Base-by-base conservation (phyloP, 2,888 invertebrate genomes). In the Dorcus parallelipipedus region DNA sequence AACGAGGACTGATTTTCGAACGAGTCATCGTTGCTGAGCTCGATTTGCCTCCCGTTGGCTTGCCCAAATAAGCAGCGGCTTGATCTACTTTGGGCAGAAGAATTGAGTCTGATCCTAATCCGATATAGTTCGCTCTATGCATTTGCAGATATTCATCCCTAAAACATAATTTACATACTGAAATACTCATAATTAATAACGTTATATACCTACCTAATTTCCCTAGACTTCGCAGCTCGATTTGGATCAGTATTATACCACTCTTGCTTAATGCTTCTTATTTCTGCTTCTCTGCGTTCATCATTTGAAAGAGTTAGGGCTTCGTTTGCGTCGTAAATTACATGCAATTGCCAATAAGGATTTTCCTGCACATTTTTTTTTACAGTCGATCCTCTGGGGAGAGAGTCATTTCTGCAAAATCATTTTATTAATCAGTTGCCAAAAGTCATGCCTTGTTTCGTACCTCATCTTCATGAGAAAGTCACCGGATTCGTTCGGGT, bases 321-420 rank as follows among this genome's bases (percentile, higher is more conserved):
- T 43, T 70, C 69, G 3, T 53, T 62, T 7, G 43, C 14, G 54
- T 66, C 65, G 9, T 62, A 64, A 38, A 72, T 57, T 20, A 68
- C 57, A 50, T 72, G 63, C 43, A 76, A 55, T 5, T 61, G 55
- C 72, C 73, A 75, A 47, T 55, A 64, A 3, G 75, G 76, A 43
- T 61, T 59, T 38, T 60, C 59, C 4, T 6, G n/a, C 14, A 7
- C 6, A 17, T 23, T 17, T 38, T 9, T 14, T n/a, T 20, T n/a
- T 3, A 23, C 7, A 2, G 50, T 45, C 9, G 48, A 8, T 1
- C 14, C 17, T 53, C 23, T 52, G 3, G 14, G 10, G 10, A 23
- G 33, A 47, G 17, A 17, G 9, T 26, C 38, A 8, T 3, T 26
- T 49, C 3, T 49, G 10, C 49, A 49, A 33, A 17, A 23, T 52